Percentiles rank a stretch among this genome's conserved stretches.
phyloP scores from a whole-genome alignment of 2,888 invertebrate species.

The Altica lythri region DNA sequence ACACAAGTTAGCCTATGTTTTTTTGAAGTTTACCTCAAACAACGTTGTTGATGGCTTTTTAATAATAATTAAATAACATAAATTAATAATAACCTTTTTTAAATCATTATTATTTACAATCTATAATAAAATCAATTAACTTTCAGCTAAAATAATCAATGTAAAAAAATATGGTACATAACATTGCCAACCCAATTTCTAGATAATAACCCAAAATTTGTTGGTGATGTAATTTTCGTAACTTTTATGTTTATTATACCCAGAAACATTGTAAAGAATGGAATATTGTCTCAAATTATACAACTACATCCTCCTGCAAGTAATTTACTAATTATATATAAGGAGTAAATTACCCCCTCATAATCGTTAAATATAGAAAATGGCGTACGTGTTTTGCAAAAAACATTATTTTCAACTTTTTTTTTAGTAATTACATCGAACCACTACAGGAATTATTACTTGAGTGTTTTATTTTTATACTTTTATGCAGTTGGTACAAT shows the following conservation, averaged over 20 bases:
- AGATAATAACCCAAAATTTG: conserved; percentile 5
- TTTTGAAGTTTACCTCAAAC: too few relatives aligned
- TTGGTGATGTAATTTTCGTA: conserved; percentile 22
- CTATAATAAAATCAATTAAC: too few relatives aligned
- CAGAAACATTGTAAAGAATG: conserved; percentile 15
- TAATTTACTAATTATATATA: conserved; percentile 37
- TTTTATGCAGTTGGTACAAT: too few relatives aligned
- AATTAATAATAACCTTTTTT: too few relatives aligned
- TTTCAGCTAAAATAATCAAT: too few relatives aligned
- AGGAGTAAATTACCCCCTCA: conserved; percentile 36
- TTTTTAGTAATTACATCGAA: conserved; percentile 12
- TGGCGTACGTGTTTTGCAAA: conserved; percentile 23
- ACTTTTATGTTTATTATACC: conserved; percentile 15
- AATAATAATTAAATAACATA: too few relatives aligned
- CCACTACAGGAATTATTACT: too few relatives aligned
- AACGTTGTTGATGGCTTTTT: too few relatives aligned
- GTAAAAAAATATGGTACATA: too few relatives aligned
- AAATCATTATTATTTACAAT: too few relatives aligned
- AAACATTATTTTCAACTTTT: conserved; percentile 18
- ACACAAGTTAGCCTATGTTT: too few relatives aligned
- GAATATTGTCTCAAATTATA: conserved; percentile 30
- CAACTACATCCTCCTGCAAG: conserved; percentile 36
- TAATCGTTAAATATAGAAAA: conserved; percentile 38
- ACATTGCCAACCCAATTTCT: conserved; percentile 10
- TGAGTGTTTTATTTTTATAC: too few relatives aligned